Percentiles rank a stretch among this genome's conserved stretches.
Evolutionary conservation across 2,797 vertebrate genomes (phyloP).

Genomic region (Thalassophryne amazonica): DNA sequence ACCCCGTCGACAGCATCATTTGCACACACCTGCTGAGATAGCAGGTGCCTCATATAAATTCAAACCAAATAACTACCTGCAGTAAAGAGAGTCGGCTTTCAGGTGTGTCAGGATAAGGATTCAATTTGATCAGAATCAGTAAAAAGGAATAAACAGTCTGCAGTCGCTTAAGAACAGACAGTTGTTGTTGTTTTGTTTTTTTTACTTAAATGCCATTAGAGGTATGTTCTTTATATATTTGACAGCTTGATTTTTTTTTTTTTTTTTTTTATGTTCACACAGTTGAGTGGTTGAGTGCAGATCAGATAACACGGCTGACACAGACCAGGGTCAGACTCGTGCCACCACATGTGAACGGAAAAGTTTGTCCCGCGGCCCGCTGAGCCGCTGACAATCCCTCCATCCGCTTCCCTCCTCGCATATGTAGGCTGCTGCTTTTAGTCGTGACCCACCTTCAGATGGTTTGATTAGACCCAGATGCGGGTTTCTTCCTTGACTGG

Average conservation of each 20-base stretch:
- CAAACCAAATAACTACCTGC: slow-evolving; percentile 27
- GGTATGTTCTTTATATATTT: not conserved
- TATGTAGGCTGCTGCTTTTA: slow-evolving; percentile 45
- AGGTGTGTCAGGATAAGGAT: slow-evolving; percentile 5
- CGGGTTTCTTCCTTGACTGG: slow-evolving; percentile 26
- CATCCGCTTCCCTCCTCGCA: slow-evolving; percentile 45
- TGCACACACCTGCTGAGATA: slow-evolving; percentile 49
- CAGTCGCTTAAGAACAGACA: not conserved
- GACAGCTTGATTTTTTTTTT: not conserved
- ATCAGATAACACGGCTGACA: slow-evolving; percentile 10
- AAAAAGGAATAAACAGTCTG: not conserved
- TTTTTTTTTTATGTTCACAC: not conserved
- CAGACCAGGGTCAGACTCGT: slow-evolving; percentile 26
- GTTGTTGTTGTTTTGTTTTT: too few relatives aligned
- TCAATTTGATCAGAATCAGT: slow-evolving; percentile 4
- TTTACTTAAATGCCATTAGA: not conserved
- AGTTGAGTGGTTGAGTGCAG: not conserved
- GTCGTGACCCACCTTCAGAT: slow-evolving; percentile 49
- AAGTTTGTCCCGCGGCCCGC: slow-evolving; percentile 44
- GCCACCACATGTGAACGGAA: slow-evolving; percentile 34
- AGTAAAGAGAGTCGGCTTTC: slow-evolving; percentile 11
- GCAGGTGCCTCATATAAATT: slow-evolving; percentile 50
- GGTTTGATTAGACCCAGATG: slow-evolving; percentile 59
- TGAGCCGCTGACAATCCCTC: slow-evolving; percentile 49
- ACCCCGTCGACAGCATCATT: slow-evolving; percentile 24